These are phyloP conservation scores for Zhuqinia jingwanae DNA, from an alignment of 2,888 invertebrate genomes.

Conservation along the genomic window DNA sequence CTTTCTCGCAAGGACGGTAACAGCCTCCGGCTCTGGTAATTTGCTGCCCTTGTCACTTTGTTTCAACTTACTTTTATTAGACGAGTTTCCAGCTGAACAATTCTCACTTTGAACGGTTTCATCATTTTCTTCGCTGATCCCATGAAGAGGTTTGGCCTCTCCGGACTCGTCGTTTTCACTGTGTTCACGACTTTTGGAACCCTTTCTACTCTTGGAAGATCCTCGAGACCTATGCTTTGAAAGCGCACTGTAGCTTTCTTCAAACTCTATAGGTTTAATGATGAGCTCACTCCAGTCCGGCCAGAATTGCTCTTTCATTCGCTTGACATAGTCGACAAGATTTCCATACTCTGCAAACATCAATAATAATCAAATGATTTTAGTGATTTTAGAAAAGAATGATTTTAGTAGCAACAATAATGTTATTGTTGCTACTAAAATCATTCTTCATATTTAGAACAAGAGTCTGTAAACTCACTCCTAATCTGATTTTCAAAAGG, in stretches of 20 bases:
- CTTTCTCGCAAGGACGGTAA: background rate
- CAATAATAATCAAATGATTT: too few relatives aligned
- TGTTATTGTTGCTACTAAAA: background rate
- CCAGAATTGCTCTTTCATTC: slow-evolving; percentile 77
- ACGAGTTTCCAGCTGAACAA: background rate
- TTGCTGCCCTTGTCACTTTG: background rate
- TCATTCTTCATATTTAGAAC: slow-evolving; percentile 3
- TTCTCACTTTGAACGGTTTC: background rate
- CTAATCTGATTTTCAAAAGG: slow-evolving; percentile 78
- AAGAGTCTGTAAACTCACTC: slow-evolving; percentile 67
- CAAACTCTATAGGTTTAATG: slow-evolving; percentile 46
- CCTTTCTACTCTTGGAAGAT: background rate
- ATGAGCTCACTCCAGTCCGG: slow-evolving; percentile 75
- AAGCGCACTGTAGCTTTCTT: slow-evolving; percentile 32
- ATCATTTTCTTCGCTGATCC: background rate
- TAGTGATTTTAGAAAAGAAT: too few relatives aligned
- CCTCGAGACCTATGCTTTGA: background rate
- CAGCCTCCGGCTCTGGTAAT: background rate
- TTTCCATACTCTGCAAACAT: slow-evolving; percentile 64
- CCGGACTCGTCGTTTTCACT: background rate
- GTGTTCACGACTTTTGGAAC: background rate
- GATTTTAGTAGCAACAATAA: too few relatives aligned
- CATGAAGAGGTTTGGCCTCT: background rate
- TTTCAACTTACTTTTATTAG: too few relatives aligned
- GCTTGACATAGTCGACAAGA: slow-evolving; percentile 72